Evolutionary conservation across 64 coral and sea anemone genomes (phyloP).

Genomic region (Cladopsammia gracilis): DNA sequence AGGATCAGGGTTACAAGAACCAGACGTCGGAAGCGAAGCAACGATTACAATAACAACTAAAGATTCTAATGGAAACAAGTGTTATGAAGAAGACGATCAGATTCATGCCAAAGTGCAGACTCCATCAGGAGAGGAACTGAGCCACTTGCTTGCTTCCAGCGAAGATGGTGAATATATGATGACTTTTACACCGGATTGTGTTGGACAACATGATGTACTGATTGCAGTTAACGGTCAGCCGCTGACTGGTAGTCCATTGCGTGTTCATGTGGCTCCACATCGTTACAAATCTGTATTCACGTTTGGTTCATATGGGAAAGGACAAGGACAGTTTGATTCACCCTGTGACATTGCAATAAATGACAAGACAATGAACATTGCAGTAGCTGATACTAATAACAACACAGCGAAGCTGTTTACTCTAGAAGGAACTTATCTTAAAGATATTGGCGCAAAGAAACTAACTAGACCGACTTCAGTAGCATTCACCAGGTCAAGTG

Average conservation of each 20-base stretch:
- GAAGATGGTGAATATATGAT: background rate
- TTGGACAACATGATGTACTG: background rate
- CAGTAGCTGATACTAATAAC: conserved; percentile 39
- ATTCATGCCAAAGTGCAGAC: background rate
- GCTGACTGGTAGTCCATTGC: background rate
- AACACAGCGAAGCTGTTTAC: conserved; percentile 27
- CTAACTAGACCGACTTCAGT: background rate
- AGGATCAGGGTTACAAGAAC: background rate
- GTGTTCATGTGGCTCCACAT: background rate
- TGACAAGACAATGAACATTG: conserved; percentile 7
- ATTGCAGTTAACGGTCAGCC: conserved; percentile 17
- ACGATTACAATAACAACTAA: conserved; percentile 1
- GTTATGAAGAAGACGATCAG: conserved; percentile 2
- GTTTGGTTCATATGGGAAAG: background rate
- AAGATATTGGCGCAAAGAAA: background rate
- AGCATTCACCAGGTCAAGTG: conserved; percentile 8
- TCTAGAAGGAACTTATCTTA: background rate
- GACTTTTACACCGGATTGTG: background rate
- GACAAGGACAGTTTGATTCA: background rate
- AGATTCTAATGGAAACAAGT: conserved; percentile 7
- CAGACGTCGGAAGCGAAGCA: background rate
- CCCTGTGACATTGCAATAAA: conserved; percentile 1
- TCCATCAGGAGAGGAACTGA: background rate
- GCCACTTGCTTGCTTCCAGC: background rate
- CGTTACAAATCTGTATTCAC: background rate